A percentile compares a stretch with the other conserved stretches of the same genome.
Conservation (phyloP, 2,113 vertebrate species). For the Scomber scombrus region DNA sequence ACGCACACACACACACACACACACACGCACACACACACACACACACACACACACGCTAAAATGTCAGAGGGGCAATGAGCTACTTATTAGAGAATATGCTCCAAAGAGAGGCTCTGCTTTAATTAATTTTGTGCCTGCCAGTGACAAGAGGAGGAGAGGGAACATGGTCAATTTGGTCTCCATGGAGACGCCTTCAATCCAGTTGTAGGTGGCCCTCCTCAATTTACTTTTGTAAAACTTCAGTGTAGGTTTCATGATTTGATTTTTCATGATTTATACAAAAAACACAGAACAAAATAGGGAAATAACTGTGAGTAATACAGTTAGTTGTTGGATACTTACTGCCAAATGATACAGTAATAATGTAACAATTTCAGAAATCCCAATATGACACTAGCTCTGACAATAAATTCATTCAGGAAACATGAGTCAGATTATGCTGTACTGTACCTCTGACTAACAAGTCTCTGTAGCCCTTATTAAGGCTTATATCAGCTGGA, state of each 20-base stretch:
- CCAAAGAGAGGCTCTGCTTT: constrained; percentile 71
- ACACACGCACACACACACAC: constrained; percentile 33
- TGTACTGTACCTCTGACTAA: constrained; percentile 54
- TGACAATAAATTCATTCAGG: constrained; percentile 23
- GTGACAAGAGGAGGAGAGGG: constrained; percentile 57
- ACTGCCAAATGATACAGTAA: constrained; percentile 4
- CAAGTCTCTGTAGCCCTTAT: constrained; percentile 78
- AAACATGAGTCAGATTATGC: constrained; percentile 31
- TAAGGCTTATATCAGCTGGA: constrained; percentile 61
- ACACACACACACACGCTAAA: constrained; percentile 41
- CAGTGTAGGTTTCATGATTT: not conserved
- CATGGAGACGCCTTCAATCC: constrained; percentile 57
- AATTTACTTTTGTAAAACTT: constrained; percentile 19
- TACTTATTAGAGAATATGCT: constrained; percentile 82
- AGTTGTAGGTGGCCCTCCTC: constrained; percentile 8
- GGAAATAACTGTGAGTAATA: not conserved
- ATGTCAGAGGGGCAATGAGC: constrained; percentile 79
- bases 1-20: constrained; percentile 26
- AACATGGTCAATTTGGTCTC: constrained; percentile 65
- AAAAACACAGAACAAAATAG: constrained; percentile 12
- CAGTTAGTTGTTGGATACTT: not conserved
- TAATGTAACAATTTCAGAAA: constrained; percentile 9
- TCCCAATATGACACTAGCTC: constrained; percentile 22
- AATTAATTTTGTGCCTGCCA: constrained; percentile 79
- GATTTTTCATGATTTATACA: no score